phyloP scores from a whole-genome alignment of 2,888 invertebrate genomes.

The Cancer borealis region DNA sequence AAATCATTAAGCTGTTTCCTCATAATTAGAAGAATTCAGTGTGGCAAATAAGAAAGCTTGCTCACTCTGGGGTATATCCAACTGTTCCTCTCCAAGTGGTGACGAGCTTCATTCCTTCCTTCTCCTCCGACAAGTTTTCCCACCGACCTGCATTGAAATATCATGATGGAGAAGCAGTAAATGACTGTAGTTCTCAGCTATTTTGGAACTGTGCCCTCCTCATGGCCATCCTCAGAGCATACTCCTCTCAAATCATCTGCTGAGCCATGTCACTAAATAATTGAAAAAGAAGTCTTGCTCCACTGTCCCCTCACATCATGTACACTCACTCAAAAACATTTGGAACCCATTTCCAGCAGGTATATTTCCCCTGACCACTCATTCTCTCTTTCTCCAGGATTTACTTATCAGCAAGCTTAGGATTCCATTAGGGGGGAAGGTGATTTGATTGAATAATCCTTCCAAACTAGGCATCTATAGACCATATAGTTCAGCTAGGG shows the following conservation, averaged over 20 bases:
- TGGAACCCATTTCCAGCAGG: too few species aligned
- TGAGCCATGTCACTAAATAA: too few species aligned
- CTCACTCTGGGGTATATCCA: slow-evolving; percentile 77
- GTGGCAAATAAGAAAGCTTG: slow-evolving; percentile 4
- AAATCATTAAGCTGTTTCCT: background rate
- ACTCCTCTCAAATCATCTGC: background rate
- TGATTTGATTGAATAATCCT: too few species aligned
- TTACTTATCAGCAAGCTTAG: too few species aligned
- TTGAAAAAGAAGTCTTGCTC: background rate
- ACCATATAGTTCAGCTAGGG: too few species aligned
- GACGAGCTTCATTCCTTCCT: slow-evolving; percentile 60
- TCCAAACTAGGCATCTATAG: too few species aligned
- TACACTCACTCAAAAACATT: too few species aligned
- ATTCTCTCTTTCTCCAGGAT: too few species aligned
- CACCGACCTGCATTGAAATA: slow-evolving; percentile 63
- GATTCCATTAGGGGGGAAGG: too few species aligned
- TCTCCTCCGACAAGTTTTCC: slow-evolving; percentile 69
- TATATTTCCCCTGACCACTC: too few species aligned
- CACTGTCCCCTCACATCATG: too few species aligned
- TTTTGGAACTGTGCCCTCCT: background rate
- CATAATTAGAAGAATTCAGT: background rate
- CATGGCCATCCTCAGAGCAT: background rate
- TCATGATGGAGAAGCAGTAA: background rate
- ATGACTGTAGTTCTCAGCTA: background rate
- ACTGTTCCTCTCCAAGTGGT: slow-evolving; percentile 79